These are phyloP conservation scores for Aphelocoma californica DNA, from an alignment of 2,797 vertebrate genomes.

Conservation along the genomic window DNA sequence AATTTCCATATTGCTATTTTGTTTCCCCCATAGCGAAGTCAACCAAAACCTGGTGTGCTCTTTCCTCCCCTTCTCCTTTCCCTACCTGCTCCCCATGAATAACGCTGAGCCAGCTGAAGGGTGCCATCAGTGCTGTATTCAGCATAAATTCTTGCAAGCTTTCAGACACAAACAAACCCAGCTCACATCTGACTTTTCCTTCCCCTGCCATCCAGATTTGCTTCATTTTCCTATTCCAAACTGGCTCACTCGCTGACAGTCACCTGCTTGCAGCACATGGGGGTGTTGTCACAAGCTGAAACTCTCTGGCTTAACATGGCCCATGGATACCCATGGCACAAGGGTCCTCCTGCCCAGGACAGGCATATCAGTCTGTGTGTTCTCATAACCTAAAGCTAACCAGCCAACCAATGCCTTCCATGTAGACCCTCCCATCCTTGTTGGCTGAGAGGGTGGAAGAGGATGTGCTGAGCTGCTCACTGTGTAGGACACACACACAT, in stretches of 20 bases:
- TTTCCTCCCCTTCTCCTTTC: background rate
- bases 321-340: background rate
- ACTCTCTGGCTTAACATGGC: background rate
- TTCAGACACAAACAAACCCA: background rate
- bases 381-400: background rate
- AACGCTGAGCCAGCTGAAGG: rapidly evolving
- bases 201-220: background rate
- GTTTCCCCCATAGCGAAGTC: background rate
- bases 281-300: background rate
- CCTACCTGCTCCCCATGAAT: background rate
- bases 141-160: background rate
- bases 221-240: background rate
- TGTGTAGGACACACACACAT: background rate
- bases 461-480: background rate
- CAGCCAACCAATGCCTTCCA: background rate
- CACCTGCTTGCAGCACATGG: background rate
- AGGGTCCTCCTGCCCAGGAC: background rate
- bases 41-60: background rate
- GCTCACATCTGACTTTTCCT: background rate
- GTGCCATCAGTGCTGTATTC: background rate
- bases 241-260: background rate
- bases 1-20: background rate
- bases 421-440: background rate
- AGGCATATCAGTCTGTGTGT: background rate
- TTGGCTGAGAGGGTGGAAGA: background rate